Evolutionary conservation across 2,797 vertebrate species (phyloP).

Genomic region (Gymnocypris eckloni): DNA sequence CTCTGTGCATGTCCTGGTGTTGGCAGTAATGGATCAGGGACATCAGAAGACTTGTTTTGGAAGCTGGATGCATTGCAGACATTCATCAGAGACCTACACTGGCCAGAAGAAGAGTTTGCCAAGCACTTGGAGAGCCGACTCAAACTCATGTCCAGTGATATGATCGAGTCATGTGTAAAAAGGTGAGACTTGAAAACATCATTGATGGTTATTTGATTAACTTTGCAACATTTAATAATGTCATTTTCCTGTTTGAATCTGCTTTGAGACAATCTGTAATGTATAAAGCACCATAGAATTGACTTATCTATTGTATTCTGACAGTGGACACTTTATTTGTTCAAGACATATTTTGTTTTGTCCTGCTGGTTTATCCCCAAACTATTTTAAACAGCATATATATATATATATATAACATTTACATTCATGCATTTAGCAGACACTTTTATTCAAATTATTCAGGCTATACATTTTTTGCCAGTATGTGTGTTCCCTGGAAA

Average conservation of each 20-base stretch:
- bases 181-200: conserved; percentile 74
- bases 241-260: too few species aligned
- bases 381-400: too few species aligned
- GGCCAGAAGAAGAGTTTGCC: conserved; percentile 98
- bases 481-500: too few species aligned
- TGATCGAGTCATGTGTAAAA: conserved; percentile 98
- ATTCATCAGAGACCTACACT: conserved; percentile 98
- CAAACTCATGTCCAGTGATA: conserved; percentile 98
- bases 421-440: too few species aligned
- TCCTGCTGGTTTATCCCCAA: background rate
- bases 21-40: conserved; percentile 94
- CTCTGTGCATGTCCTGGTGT: conserved; percentile 44
- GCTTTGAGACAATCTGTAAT: too few species aligned
- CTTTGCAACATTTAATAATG: background rate
- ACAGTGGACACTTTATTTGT: background rate
- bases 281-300: too few species aligned
- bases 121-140: conserved; percentile 96
- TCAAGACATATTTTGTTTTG: too few species aligned
- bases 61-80: conserved; percentile 98
- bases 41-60: conserved; percentile 98
- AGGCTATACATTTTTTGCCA: too few species aligned
- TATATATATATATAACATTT: too few species aligned
- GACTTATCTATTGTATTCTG: too few species aligned
- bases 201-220: background rate
- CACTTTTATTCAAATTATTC: too few species aligned